Evolutionary conservation across 2,888 invertebrate species (phyloP), one percentile per base, ranked within the genome.

Genomic region (Tenodera sinensis): DNA sequence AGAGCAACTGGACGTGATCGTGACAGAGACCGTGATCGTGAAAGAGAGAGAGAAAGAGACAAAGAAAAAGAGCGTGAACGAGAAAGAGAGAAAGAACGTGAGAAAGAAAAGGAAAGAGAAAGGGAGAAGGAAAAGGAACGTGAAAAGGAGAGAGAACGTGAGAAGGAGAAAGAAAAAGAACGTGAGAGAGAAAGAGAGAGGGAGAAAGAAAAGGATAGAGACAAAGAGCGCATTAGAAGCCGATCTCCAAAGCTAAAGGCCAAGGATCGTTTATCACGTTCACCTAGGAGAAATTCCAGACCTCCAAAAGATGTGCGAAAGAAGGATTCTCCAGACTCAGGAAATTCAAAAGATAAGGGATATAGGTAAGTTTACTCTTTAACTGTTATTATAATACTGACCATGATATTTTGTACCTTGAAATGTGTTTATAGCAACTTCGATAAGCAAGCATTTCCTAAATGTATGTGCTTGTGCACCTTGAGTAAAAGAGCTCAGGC

Each of bases 161-260:
- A 93, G 81, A 42, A 88, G 93, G 94, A 42, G 94, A 94, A 85
- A 93, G 93, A 87, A 91, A 91, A 81, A 90, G 90, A 47, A 91
- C 92, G 86, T 91, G 94, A 94, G 88, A 93, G 93, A 90, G 94
- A 94, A 30, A 94, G 93, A 85, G 92, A 92, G 90, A 91, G 91
- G 88, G 93, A 93, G 90, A 91, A 94, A 93, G 91, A 94, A 89
- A 91, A 91, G 27, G 93, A 93, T 90, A 92, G 92, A 90, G 93
- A 93, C 83, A 91, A 92, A 47, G 93, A 93, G 89, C 91, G 92
- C 83, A 93, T 93, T 91, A 92, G 92, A 30, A 93, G 94, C 90
- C 92, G 92, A 54, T 88, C 90, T 14, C 90, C 90, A 9, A 90
- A 90, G 47, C 47, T 85, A 8, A 89, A 89, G 42, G 84, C 71